Percentiles rank a stretch among this genome's conserved stretches.
Evolutionary conservation across 2,888 invertebrate species (phyloP).

Genomic region (Drosophila paramelanica): DNA sequence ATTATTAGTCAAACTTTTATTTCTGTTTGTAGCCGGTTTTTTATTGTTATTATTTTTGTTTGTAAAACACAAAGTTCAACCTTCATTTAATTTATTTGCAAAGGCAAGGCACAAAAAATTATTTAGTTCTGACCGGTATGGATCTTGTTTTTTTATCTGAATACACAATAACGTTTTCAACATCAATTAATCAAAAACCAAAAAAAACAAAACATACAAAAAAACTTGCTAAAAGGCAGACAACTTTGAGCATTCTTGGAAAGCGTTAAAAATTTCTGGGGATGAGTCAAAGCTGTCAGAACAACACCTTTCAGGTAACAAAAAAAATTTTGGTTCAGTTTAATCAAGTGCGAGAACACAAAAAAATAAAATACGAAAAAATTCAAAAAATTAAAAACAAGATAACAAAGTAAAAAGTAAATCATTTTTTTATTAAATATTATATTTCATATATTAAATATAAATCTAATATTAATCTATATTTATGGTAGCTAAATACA

Average conservation of each 20-base stretch:
- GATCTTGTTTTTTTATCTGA: slow-evolving; percentile 30
- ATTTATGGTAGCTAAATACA: too few relatives aligned
- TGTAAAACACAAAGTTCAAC: slow-evolving; percentile 39
- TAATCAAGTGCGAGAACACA: slow-evolving; percentile 9
- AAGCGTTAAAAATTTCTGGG: slow-evolving; percentile 41
- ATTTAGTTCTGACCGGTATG: slow-evolving; percentile 31
- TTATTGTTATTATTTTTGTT: slow-evolving; percentile 21
- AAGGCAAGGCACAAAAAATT: slow-evolving; percentile 20
- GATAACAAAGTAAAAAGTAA: too few relatives aligned
- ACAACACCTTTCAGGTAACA: slow-evolving; percentile 24
- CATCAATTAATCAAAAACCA: slow-evolving; percentile 58
- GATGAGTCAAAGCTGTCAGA: slow-evolving; percentile 44
- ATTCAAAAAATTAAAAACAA: too few relatives aligned
- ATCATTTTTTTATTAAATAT: too few relatives aligned
- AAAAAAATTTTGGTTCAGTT: slow-evolving; percentile 13
- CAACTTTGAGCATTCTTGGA: slow-evolving; percentile 57
- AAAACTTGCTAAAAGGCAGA: slow-evolving; percentile 41
- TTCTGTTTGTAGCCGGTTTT: slow-evolving; percentile 2
- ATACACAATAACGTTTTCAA: slow-evolving; percentile 18
- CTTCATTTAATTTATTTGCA: slow-evolving; percentile 49
- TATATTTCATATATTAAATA: too few relatives aligned
- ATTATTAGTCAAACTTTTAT: not conserved
- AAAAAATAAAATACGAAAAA: not conserved
- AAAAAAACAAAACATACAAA: slow-evolving; percentile 1
- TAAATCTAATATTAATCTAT: too few relatives aligned